Evolutionary conservation across 1,140 invertebrate genomes (phyloP), one percentile per base, ranked within the genome.

Genomic region (Hycleus cichorii): DNA sequence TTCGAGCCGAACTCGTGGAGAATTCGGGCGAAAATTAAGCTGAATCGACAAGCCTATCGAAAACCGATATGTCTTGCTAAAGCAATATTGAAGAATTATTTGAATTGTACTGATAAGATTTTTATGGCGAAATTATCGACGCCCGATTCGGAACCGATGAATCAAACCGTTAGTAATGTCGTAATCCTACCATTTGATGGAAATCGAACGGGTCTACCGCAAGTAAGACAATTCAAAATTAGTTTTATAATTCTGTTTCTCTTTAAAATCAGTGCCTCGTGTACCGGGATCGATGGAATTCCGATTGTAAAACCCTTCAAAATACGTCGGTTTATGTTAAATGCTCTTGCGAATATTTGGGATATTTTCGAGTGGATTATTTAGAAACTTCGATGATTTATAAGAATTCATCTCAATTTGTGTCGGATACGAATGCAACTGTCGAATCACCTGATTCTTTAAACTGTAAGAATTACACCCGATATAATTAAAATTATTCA

Each of bases 321-420:
- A 58, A 45, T 32, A 58, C 39, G 3, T 39, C 24, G 5, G 50
- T 51, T 38, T 43, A 25, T 26, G 42, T 58, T 12, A 43, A 58
- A 24, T 58, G 56, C 39, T 26, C 26, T n/a, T 58, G 56, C n/a
- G 47, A 46, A 26, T 39, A 50, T 32, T 47, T 58, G 56, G 56
- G 56, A 24, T 58, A 58, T 26, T 58, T 45, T 27, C 40, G 52
- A 51, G 51, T 45, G n/a, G 39, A 18, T 57, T 42, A 11, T 11
- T 32, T 40, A 4, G n/a, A 25, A 12, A 11, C 18, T 32, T 32
- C 25, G 9, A 25, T 2, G 18, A 18, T 18, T 18, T 18, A 18
- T 18, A 18, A 18, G 8, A 47, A 56, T 47, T 56, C 3, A 32
- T 18, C 8, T 10, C 2, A 18, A 9, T 44, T 46, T 12, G 45